Percentiles rank a stretch among this genome's conserved stretches.
These are phyloP conservation scores for Oreochromis spilurus DNA, from an alignment of 2,113 vertebrate genomes.

Conservation along the genomic window DNA sequence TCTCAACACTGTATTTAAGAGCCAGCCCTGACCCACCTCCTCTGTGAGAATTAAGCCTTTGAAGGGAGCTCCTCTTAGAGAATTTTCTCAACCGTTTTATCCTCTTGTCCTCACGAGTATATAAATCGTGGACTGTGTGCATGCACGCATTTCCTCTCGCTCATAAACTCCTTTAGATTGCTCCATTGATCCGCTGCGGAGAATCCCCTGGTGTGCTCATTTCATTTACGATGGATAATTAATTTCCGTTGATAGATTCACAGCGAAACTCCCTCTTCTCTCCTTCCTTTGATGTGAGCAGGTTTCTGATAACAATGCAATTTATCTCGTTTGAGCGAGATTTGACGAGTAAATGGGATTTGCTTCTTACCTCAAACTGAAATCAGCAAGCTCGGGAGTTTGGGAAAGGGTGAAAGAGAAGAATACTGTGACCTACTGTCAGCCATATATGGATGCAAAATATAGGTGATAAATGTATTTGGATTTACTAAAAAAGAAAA, in stretches of 20 bases:
- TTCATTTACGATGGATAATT: conserved; percentile 69
- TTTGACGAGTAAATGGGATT: conserved; percentile 58
- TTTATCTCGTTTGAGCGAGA: conserved; percentile 50
- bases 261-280: conserved; percentile 46
- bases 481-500: neutral
- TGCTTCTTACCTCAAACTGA: conserved; percentile 22
- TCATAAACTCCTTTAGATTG: conserved; percentile 56
- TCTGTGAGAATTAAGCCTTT: neutral
- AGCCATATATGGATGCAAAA: neutral
- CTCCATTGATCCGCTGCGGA: conserved; percentile 51
- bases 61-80: neutral
- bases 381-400: neutral
- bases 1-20: neutral
- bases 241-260: conserved; percentile 61
- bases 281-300: conserved; percentile 46
- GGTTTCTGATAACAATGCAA: conserved; percentile 52
- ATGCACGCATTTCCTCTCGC: neutral
- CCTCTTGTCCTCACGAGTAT: neutral
- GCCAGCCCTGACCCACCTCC: neutral
- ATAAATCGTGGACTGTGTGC: neutral
- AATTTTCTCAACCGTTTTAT: neutral
- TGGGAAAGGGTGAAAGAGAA: neutral
- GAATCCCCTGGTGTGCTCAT: conserved; percentile 49
- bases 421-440: neutral
- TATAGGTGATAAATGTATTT: neutral